phyloP scores from a whole-genome alignment of 2,797 vertebrate species.

The Etheostoma perlongum region DNA sequence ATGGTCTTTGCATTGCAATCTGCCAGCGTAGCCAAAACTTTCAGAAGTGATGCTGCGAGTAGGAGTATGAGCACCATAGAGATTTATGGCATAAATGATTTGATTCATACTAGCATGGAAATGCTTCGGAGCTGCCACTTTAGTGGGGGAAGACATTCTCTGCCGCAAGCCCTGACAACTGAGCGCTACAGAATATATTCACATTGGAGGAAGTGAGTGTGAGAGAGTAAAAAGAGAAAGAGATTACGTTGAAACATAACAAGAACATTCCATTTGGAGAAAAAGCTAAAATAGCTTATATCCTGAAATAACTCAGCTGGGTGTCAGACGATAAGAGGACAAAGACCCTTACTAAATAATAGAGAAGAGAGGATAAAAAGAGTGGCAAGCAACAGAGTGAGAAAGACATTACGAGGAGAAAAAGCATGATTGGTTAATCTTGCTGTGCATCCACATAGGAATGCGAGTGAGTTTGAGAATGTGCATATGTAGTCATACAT shows the following conservation, averaged over 20 bases:
- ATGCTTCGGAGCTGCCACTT: conserved; percentile 62
- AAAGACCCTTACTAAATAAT: conserved; percentile 77
- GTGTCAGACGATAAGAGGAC: conserved; percentile 71
- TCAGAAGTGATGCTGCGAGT: conserved; percentile 58
- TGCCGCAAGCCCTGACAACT: conserved; percentile 45
- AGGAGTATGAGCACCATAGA: conserved; percentile 39
- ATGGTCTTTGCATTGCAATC: conserved; percentile 69
- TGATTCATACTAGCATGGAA: conserved; percentile 66
- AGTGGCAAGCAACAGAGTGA: conserved; percentile 39
- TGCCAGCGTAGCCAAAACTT: conserved; percentile 55
- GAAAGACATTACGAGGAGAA: conserved; percentile 8
- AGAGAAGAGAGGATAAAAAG: conserved; percentile 36
- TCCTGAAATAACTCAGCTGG: conserved; percentile 69
- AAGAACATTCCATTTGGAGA: conserved; percentile 85
- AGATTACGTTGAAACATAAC: conserved; percentile 69
- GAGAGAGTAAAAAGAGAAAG: conserved; percentile 21
- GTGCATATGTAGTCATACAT: conserved; percentile 43
- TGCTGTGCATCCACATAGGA: conserved; percentile 36
- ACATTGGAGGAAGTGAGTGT: conserved; percentile 34
- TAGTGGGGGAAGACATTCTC: conserved; percentile 52
- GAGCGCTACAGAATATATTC: conserved; percentile 42
- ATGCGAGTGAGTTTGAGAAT: conserved; percentile 28
- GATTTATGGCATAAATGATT: conserved; percentile 70
- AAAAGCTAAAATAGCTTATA: conserved; percentile 71
- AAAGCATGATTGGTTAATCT: conserved; percentile 35